These are phyloP conservation scores for Pinctada fucata DNA, from an alignment of 2,888 invertebrate species.

Conservation along the genomic window DNA sequence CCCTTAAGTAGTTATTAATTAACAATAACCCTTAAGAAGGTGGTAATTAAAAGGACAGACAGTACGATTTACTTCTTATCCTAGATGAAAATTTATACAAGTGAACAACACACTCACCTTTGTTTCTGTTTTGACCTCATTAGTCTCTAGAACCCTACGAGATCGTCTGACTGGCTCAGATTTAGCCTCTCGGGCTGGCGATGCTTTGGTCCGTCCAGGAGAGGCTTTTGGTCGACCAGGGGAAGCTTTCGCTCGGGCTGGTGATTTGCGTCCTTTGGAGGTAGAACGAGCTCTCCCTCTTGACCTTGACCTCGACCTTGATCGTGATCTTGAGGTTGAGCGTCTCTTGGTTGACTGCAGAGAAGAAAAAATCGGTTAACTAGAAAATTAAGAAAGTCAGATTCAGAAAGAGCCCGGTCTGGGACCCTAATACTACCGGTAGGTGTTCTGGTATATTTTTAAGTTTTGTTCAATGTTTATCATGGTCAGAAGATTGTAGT, in stretches of 20 bases:
- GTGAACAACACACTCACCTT: background rate
- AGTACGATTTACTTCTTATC: too few species aligned
- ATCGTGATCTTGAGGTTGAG: slow-evolving; percentile 42
- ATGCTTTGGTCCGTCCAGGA: slow-evolving; percentile 10
- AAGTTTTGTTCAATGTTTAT: too few species aligned
- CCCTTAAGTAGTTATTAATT: too few species aligned
- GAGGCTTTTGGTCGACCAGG: slow-evolving; percentile 1
- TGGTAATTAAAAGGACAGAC: too few species aligned
- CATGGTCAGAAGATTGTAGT: too few species aligned
- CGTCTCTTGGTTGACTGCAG: background rate
- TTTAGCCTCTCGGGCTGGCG: background rate
- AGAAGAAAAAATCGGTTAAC: too few species aligned
- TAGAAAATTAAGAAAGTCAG: too few species aligned
- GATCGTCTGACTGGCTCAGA: slow-evolving; percentile 11
- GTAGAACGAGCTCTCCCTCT: slow-evolving; percentile 19
- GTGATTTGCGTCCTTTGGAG: slow-evolving; percentile 32
- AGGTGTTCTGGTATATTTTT: too few species aligned
- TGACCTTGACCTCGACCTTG: slow-evolving; percentile 46
- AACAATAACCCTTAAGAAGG: too few species aligned
- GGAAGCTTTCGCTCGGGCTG: slow-evolving; percentile 15
- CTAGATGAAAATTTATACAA: too few species aligned
- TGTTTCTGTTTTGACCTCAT: slow-evolving; percentile 16
- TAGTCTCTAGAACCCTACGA: slow-evolving; percentile 9
- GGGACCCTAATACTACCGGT: too few species aligned
- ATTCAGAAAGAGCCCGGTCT: too few species aligned